phyloP scores from a whole-genome alignment of 2,797 vertebrate genomes.

The Petrocephalus sullivani region DNA sequence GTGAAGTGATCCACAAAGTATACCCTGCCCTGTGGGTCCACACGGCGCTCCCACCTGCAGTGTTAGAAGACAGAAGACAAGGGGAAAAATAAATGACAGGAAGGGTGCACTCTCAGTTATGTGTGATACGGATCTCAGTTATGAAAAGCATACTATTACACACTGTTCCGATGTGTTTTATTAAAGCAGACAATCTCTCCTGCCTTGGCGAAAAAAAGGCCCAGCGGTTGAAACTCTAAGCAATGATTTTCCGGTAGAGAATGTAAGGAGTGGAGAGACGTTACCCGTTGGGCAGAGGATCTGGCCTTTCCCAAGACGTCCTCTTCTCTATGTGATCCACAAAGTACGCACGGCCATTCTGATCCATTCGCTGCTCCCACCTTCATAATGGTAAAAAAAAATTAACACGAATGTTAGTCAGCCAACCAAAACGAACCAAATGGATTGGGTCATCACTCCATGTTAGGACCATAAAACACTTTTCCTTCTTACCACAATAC shows the following conservation, averaged over 20 bases:
- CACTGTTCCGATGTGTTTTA: neutral
- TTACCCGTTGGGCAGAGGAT: slow-evolving; percentile 89
- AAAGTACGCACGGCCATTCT: slow-evolving; percentile 85
- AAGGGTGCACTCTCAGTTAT: neutral
- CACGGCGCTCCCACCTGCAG: slow-evolving; percentile 87
- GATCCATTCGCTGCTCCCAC: slow-evolving; percentile 95
- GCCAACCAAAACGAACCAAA: neutral
- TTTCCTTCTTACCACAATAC: neutral
- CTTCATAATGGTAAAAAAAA: slow-evolving; percentile 55
- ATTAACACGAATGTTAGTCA: neutral
- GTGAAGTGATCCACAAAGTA: slow-evolving; percentile 98
- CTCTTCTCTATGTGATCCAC: slow-evolving; percentile 98
- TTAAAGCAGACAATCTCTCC: neutral
- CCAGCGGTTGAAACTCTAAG: neutral
- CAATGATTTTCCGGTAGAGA: neutral
- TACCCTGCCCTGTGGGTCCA: slow-evolving; percentile 91
- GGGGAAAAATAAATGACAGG: neutral
- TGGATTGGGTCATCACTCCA: neutral
- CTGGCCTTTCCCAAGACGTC: slow-evolving; percentile 94
- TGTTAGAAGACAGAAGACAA: neutral
- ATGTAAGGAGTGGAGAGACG: slow-evolving; percentile 45
- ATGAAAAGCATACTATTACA: neutral
- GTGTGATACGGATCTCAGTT: neutral
- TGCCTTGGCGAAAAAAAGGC: neutral
- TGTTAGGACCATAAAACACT: neutral